Evolutionary conservation across 2,888 invertebrate genomes (phyloP), one percentile per base, ranked within the genome.

Genomic region (Agriopis aurantiaria): DNA sequence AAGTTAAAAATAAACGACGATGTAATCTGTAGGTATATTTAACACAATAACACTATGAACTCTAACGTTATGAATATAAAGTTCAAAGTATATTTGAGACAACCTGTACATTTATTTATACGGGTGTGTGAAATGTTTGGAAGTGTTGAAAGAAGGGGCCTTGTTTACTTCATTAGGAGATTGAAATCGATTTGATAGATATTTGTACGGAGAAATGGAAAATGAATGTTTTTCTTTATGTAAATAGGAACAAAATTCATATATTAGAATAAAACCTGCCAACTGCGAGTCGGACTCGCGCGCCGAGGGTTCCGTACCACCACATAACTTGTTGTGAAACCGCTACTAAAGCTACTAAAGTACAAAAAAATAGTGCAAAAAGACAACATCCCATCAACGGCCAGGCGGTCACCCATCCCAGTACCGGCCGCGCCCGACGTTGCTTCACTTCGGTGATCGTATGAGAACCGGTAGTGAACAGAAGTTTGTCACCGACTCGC

Each of bases 81-180:
- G 60, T 60, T 40, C 14, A 49, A 60, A 49, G 33, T 33, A 40
- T 60, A 40, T 33, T 23, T 9, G 6, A 14, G n/a, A 10, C 12
- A 58, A 2, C 12, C 23, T 48, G 58, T 49, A n/a, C 23, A 53
- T 63, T 45, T 58, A 53, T 60, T 55, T 4, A 65, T 33, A 51
- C 11, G 63, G 58, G 57, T 53, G 33, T 12, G 7, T n/a, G 49
- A 41, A 63, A 63, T 45, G 49, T 59, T 48, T 0, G 8, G 23
- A 52, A 53, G 59, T 63, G 60, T 66, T 33, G 67, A 62, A 61
- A 62, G 49, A 53, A 64, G 65, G 59, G 65, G 41, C 58, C 11
- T 33, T 65, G 61, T 66, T 65, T 63, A 63, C 69, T 68, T 57
- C 65, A 71, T 74, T 71, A 74, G 14, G 40, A n/a, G 43, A 46